Conservation (phyloP, 2,113 vertebrate species). For the Eulacestoma nigropectus region DNA sequence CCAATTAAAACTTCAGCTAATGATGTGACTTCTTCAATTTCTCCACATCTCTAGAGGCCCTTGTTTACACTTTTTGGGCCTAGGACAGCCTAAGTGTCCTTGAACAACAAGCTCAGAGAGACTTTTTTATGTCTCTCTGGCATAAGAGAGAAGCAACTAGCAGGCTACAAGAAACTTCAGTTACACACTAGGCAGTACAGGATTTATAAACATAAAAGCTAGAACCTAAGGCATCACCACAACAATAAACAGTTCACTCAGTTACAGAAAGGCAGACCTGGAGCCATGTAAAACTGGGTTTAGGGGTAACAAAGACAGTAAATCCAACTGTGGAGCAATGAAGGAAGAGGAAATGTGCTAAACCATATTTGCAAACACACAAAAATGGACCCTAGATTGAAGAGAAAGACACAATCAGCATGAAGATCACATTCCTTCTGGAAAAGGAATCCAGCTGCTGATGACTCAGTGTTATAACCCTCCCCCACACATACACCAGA, state of each 20-base stretch:
- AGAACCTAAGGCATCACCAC: too few species aligned
- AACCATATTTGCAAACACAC: background rate
- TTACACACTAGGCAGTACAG: too few species aligned
- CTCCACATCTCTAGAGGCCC: too few species aligned
- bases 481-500: accelerated
- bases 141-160: too few species aligned
- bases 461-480: accelerated
- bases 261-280: background rate
- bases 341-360: background rate
- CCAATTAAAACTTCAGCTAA: too few species aligned
- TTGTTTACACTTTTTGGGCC: too few species aligned
- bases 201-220: too few species aligned
- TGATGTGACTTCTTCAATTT: too few species aligned
- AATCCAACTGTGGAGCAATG: background rate
- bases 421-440: background rate
- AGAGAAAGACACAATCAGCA: background rate
- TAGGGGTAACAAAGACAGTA: background rate
- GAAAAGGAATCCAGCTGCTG: background rate
- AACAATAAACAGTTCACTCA: background rate
- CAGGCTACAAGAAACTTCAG: too few species aligned
- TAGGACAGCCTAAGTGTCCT: too few species aligned
- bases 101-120: too few species aligned
- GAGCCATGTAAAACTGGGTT: background rate
- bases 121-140: too few species aligned
- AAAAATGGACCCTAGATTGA: background rate